Evolutionary conservation across 1,140 invertebrate genomes (phyloP).

Genomic region (Nebria ingens): DNA sequence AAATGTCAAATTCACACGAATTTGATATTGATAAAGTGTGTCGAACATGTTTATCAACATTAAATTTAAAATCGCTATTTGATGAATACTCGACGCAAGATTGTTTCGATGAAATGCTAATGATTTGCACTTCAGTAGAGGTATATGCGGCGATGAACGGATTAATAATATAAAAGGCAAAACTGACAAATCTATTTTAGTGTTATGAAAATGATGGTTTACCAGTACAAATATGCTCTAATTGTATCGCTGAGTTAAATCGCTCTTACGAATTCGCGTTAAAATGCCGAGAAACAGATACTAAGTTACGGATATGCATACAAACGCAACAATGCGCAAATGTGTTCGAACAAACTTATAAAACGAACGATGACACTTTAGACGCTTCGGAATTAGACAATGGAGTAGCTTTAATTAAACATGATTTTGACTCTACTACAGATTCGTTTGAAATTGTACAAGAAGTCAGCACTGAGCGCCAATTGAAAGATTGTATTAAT

Average conservation of each 20-base stretch:
- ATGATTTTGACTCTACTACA: too few species aligned
- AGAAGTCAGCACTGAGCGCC: too few species aligned
- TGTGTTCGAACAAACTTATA: too few species aligned
- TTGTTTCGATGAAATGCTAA: slow-evolving; percentile 10
- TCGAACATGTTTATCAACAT: slow-evolving; percentile 17
- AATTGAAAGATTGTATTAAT: too few species aligned
- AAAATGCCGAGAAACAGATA: background rate
- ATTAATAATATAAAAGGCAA: too few species aligned
- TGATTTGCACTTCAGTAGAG: slow-evolving; percentile 11
- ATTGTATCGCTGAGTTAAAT: slow-evolving; percentile 18
- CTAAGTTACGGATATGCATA: slow-evolving; percentile 13
- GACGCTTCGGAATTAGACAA: too few species aligned
- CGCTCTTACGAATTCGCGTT: background rate
- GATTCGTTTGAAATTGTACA: too few species aligned
- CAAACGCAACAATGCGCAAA: too few species aligned
- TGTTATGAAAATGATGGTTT: slow-evolving; percentile 15
- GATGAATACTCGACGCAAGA: slow-evolving; percentile 9
- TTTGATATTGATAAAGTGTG: slow-evolving; percentile 17
- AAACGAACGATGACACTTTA: slow-evolving; percentile 10
- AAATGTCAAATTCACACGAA: too few species aligned
- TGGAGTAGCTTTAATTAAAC: too few species aligned
- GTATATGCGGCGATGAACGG: background rate
- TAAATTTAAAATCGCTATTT: slow-evolving; percentile 13
- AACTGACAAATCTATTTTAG: too few species aligned
- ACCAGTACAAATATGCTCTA: slow-evolving; percentile 20